Base-by-base conservation (phyloP, 2,113 vertebrate species). In the Varanus salvator region DNA sequence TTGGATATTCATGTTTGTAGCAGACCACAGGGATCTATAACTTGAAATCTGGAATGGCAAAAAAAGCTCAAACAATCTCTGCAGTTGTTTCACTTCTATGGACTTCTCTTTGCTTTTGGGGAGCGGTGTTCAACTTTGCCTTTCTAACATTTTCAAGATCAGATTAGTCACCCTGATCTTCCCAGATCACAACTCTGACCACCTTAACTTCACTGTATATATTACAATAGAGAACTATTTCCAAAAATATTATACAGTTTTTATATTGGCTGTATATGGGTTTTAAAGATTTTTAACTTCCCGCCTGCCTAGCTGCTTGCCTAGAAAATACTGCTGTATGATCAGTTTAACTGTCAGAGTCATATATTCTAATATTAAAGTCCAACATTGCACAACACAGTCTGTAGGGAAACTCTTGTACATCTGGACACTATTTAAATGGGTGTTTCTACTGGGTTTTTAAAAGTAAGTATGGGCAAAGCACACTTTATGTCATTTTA, bases 311-410 rank as follows among this genome's bases (percentile, higher is more conserved):
- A 34, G 54, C 57, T 57, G 21, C 17, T 74, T 86, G 29, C 69
- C 23, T 15, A 34, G 9, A 9, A 25, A n/a, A 31, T 82, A 60
- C 31, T 60, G 34, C 31, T 60, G n/a, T 3, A 4, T 81, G 11
- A n/a, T 57, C 52, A 50, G 29, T n/a, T 87, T 68, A 69, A 68
- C 60, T 27, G 11, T 50, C 77, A 7, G 3, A 7, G 25, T 23
- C 27, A 23, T 50, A 23, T 87, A 69, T 80, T 80, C 48, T 87
- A 69, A 84, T 52, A 72, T 38, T 71, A 89, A 75, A 50, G 38
- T 50, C 19, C 54, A 75, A 21, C 34, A 19, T 68, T 66, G 81
- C 25, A 54, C 3, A 44, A 27, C 34, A 25, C 38, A 50, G 7
- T 14, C 15, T 23, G 8, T 23, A 72, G 21, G 23, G 66, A 85